phyloP scores from a whole-genome alignment of 2,888 invertebrate species.

The Melipona bicolor region DNA sequence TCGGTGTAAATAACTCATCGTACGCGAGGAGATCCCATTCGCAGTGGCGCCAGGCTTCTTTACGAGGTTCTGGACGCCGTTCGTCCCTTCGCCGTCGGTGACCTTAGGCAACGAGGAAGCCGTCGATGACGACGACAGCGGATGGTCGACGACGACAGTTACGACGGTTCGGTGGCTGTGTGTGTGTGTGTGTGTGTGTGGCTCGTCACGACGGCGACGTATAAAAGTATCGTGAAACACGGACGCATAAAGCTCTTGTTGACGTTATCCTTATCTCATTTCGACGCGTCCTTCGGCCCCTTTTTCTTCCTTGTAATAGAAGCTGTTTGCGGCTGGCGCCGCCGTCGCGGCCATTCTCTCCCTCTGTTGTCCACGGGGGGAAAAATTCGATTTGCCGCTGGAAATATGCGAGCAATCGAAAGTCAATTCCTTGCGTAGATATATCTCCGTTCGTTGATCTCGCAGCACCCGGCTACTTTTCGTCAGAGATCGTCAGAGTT shows the following conservation, averaged over 20 bases:
- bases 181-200: neutral
- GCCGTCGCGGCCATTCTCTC: slow-evolving; percentile 10
- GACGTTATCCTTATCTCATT: slow-evolving; percentile 74
- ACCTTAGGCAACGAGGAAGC: slow-evolving; percentile 31
- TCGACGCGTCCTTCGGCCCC: slow-evolving; percentile 40
- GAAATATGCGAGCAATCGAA: neutral
- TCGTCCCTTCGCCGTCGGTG: slow-evolving; percentile 31
- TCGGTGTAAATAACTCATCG: slow-evolving; percentile 78
- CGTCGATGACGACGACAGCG: slow-evolving; percentile 51
- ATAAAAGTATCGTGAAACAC: slow-evolving; percentile 60
- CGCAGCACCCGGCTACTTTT: too few species aligned
- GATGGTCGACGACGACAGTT: slow-evolving; percentile 24
- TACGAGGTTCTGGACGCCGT: slow-evolving; percentile 74
- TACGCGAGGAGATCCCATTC: slow-evolving; percentile 75
- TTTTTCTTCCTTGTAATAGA: slow-evolving; percentile 45
- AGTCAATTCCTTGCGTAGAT: neutral
- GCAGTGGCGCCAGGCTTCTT: slow-evolving; percentile 80
- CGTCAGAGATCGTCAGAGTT: too few species aligned
- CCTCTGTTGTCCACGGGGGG: neutral
- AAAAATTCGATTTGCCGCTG: neutral
- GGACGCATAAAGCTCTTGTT: slow-evolving; percentile 63
- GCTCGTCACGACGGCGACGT: slow-evolving; percentile 57
- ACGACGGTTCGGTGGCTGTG: slow-evolving; percentile 40
- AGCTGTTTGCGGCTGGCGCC: slow-evolving; percentile 58
- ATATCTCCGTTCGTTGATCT: neutral